Conservation (phyloP, 2,888 invertebrate genomes). For the Meandrusa payeni region DNA sequence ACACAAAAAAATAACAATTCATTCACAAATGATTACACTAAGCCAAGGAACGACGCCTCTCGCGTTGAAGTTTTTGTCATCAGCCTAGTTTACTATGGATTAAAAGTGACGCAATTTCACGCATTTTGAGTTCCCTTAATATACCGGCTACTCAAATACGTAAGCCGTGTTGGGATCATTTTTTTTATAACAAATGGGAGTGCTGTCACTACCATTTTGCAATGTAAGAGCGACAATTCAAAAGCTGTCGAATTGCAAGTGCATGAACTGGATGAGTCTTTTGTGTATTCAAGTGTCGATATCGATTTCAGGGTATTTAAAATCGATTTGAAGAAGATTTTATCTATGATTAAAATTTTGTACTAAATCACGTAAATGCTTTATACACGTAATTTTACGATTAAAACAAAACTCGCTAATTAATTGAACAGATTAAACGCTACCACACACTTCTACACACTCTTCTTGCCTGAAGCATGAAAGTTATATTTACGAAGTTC, state of each 20-base stretch:
- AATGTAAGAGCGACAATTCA: conserved; percentile 3
- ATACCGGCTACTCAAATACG: conserved; percentile 56
- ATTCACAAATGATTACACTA: conserved; percentile 44
- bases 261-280: background rate
- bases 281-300: conserved; percentile 8
- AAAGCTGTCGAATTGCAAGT: conserved; percentile 3
- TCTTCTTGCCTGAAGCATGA: too few relatives aligned
- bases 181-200: conserved; percentile 2
- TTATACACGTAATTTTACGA: background rate
- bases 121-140: conserved; percentile 58
- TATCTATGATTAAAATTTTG: too few relatives aligned
- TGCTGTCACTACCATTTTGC: conserved; percentile 15
- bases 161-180: conserved; percentile 58
- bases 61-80: conserved; percentile 38
- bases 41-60: conserved; percentile 32
- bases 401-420: too few relatives aligned
- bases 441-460: too few relatives aligned
- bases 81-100: conserved; percentile 32
- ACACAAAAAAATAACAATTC: conserved; percentile 24
- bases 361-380: too few relatives aligned
- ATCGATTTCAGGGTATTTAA: conserved; percentile 9
- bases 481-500: too few relatives aligned
- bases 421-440: too few relatives aligned
- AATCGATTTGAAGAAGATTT: too few relatives aligned
- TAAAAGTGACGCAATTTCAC: conserved; percentile 73